These are phyloP conservation scores for Pseudomyrmex sp. DNA, from an alignment of 1,140 invertebrate genomes.

Conservation along the genomic window DNA sequence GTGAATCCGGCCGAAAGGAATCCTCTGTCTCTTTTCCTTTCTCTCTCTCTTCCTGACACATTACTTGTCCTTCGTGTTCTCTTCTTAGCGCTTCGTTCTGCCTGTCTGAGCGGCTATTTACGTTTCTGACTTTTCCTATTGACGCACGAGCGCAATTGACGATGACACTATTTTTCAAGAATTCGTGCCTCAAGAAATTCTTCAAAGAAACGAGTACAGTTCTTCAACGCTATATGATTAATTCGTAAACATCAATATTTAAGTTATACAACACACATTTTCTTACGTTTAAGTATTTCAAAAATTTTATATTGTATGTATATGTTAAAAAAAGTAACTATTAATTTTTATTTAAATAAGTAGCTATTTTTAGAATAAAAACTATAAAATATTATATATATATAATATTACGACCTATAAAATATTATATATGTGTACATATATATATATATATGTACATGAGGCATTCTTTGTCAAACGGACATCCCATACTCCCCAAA, in stretches of 20 bases:
- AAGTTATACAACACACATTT: neutral
- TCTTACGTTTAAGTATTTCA: too few relatives aligned
- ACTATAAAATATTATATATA: too few relatives aligned
- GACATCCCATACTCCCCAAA: too few relatives aligned
- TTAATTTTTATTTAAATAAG: too few relatives aligned
- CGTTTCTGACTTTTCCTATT: slow-evolving; percentile 19
- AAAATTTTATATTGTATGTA: too few relatives aligned
- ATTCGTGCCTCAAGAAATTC: neutral
- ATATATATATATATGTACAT: too few relatives aligned
- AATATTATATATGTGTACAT: too few relatives aligned
- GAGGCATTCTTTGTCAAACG: too few relatives aligned
- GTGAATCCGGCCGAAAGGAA: slow-evolving; percentile 56
- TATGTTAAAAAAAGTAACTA: too few relatives aligned
- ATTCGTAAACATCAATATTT: neutral
- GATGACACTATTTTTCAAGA: neutral
- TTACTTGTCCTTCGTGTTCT: slow-evolving; percentile 4
- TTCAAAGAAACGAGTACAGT: neutral
- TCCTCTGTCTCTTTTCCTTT: neutral
- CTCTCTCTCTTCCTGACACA: neutral
- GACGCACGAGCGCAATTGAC: slow-evolving; percentile 1
- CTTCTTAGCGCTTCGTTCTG: slow-evolving; percentile 18
- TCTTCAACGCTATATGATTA: too few relatives aligned
- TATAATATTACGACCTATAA: too few relatives aligned
- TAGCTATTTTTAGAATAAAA: too few relatives aligned
- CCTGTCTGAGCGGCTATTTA: slow-evolving; percentile 40